Evolutionary conservation across 2,113 vertebrate species (phyloP).

Genomic region (Salvelinus namaycush): DNA sequence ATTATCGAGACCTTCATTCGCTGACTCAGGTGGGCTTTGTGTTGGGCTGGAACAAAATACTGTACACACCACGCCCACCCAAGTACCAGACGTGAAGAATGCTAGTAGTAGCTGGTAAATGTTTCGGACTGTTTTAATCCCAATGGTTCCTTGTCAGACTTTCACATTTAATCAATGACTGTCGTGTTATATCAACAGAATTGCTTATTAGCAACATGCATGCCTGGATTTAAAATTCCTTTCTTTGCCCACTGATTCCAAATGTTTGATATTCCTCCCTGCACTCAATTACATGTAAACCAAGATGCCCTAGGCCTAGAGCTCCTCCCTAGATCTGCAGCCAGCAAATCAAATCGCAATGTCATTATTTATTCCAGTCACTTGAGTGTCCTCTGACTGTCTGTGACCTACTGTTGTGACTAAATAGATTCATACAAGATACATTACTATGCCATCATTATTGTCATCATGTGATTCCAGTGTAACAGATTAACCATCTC

Average conservation of each 20-base stretch:
- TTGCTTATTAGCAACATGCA: background rate
- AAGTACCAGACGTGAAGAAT: too few species aligned
- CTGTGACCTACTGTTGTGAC: background rate
- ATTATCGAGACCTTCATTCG: too few species aligned
- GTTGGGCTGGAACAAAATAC: too few species aligned
- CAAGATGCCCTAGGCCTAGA: slow-evolving; percentile 21
- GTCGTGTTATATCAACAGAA: background rate
- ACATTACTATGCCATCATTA: too few species aligned
- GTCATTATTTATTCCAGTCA: slow-evolving; percentile 32
- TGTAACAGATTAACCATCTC: too few species aligned
- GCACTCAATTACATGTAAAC: slow-evolving; percentile 24
- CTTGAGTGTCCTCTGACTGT: too few species aligned
- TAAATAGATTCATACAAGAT: too few species aligned
- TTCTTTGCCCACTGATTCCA: background rate
- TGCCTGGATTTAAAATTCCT: background rate
- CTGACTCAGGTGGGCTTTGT: too few species aligned
- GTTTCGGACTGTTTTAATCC: too few species aligned
- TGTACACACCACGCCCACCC: too few species aligned
- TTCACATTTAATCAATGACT: background rate
- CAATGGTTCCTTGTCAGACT: background rate
- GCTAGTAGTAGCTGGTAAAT: too few species aligned
- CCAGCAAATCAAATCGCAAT: slow-evolving; percentile 44
- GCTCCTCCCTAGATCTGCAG: slow-evolving; percentile 39
- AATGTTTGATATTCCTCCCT: slow-evolving; percentile 14
- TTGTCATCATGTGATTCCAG: too few species aligned